Base-by-base conservation (phyloP, 2,888 invertebrate species). In the Ametastegia equiseti region DNA sequence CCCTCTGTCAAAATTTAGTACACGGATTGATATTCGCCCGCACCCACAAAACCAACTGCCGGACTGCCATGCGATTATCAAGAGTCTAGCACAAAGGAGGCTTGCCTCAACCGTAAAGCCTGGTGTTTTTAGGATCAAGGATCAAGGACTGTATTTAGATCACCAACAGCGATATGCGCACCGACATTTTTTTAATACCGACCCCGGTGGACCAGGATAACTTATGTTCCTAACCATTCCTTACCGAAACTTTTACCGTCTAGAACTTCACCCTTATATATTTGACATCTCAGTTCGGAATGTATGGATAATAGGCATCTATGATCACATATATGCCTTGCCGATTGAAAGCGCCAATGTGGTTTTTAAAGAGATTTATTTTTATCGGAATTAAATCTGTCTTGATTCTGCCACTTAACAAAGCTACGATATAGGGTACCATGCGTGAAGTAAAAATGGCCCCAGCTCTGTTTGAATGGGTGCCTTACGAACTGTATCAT, bases 91-190 rank as follows among this genome's bases (percentile, higher is more conserved):
- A 75, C 75, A 75, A 75, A 75, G 50, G 75, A 50, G 75, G 50
- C 36, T 75, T 75, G 36, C 75, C 75, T 50, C 36, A 54, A 50
- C 33, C 33, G 75, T 36, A 33, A 54, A 65, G 81, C 23, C 81
- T 39, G 50, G 60, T 57, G 36, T 63, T 81, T 63, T 81, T 81
- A 65, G 63, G 81, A 77, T 81, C 81, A 81, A 77, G 77, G 81
- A 81, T 81, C 77, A 81, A 77, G 81, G 81, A 77, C 75, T 65
- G 63, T 81, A 81, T 60, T 50, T 77, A 81, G 77, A 77, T 81
- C 81, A 50, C 50, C 63, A 47, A 50, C 36, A 39, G 81, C 67
- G 47, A 80, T 71, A 80, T 45, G 39, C 7, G 50, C 9, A 11
- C n/a, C 71, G 36, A 33, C 71, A 39, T 71, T 71, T 80, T 39